Evolutionary conservation across 2,797 vertebrate species (phyloP).

Genomic region (Hylomyscus alleni): DNA sequence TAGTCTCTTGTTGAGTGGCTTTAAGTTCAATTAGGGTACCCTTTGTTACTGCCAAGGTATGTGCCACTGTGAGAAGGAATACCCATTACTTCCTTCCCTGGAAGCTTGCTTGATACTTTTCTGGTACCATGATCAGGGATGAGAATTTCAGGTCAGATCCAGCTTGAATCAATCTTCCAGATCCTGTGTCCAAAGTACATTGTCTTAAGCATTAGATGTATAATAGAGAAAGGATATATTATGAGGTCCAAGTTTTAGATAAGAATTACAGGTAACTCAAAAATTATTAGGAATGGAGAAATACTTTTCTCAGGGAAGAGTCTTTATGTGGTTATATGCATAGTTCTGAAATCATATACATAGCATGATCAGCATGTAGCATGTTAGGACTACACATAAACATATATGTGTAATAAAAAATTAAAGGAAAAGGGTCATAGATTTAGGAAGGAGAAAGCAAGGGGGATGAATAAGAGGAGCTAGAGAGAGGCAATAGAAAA

Average conservation of each 20-base stretch:
- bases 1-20: not conserved
- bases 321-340: not conserved
- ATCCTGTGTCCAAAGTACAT: no score
- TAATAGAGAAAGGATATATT: not conserved
- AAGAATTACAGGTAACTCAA: not conserved
- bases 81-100: not conserved
- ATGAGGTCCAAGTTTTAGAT: not conserved
- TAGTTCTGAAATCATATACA: not conserved
- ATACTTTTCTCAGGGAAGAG: not conserved
- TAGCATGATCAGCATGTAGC: no score
- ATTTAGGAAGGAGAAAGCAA: not conserved
- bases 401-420: not conserved
- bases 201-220: not conserved
- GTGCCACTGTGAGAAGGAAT: not conserved
- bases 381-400: not conserved
- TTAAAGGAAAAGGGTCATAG: not conserved
- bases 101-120: not conserved
- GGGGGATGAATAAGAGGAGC: not conserved
- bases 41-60: not conserved
- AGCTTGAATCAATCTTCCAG: not conserved
- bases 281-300: not conserved
- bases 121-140: no score
- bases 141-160: not conserved
- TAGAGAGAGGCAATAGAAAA: not conserved
- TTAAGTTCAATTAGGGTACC: not conserved